Evolutionary conservation across 2,888 invertebrate genomes (phyloP).

Genomic region (Tiliacea citrago): DNA sequence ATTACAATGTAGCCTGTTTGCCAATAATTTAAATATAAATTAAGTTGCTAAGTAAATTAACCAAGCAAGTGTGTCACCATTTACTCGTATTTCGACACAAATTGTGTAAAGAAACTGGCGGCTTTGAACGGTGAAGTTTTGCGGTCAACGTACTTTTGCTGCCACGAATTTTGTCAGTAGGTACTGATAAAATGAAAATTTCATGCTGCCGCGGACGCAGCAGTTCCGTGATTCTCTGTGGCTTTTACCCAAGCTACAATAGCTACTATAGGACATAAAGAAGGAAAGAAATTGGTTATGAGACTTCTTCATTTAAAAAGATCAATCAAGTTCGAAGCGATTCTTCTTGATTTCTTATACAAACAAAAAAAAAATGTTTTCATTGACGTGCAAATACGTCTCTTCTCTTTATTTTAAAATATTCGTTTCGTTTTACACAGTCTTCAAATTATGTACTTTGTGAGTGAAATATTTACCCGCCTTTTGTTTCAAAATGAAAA

Average conservation of each 20-base stretch:
- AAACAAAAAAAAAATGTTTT: neutral
- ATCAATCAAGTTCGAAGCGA: neutral
- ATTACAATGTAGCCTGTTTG: too few relatives aligned
- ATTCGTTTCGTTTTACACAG: neutral
- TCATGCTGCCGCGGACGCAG: too few relatives aligned
- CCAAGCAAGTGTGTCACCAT: neutral
- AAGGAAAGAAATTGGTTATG: too few relatives aligned
- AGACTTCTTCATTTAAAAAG: too few relatives aligned
- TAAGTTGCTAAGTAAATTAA: too few relatives aligned
- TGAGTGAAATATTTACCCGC: slow-evolving; percentile 11
- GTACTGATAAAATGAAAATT: too few relatives aligned
- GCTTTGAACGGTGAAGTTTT: neutral
- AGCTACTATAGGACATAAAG: neutral
- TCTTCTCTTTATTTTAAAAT: neutral
- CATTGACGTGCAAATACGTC: neutral
- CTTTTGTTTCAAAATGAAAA: slow-evolving; percentile 23
- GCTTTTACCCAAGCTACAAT: neutral
- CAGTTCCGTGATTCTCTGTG: too few relatives aligned
- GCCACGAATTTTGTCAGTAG: too few relatives aligned
- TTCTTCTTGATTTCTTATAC: neutral
- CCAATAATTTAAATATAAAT: too few relatives aligned
- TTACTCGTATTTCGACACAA: neutral
- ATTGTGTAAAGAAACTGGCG: neutral
- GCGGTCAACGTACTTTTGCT: neutral
- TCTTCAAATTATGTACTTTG: neutral